Evolutionary conservation across 1,140 invertebrate species (phyloP).

Genomic region (Teleopsis dalmanni): DNA sequence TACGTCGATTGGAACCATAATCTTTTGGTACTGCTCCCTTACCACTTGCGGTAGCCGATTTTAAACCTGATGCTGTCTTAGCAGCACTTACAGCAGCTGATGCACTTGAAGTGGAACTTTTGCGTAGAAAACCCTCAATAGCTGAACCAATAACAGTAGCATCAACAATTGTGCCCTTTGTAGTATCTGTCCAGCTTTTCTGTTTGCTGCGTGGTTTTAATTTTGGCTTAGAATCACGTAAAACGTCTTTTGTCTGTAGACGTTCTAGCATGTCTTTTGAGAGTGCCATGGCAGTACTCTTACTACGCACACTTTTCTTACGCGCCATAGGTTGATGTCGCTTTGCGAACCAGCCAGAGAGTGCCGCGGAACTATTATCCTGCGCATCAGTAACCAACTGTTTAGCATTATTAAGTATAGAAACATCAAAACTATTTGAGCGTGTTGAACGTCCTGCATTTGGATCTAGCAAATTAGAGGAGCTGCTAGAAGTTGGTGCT

Average conservation of each 20-base stretch:
- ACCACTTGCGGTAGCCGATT: slow-evolving; percentile 6
- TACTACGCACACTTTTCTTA: slow-evolving; percentile 50
- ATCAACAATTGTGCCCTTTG: slow-evolving; percentile 51
- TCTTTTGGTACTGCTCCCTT: slow-evolving; percentile 21
- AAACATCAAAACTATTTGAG: slow-evolving; percentile 75
- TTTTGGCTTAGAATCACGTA: slow-evolving; percentile 33
- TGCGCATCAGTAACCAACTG: slow-evolving; percentile 32
- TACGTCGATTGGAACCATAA: slow-evolving; percentile 32
- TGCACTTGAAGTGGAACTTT: slow-evolving; percentile 46
- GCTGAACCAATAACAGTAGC: slow-evolving; percentile 69
- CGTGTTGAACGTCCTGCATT: slow-evolving; percentile 50
- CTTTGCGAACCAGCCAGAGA: slow-evolving; percentile 65
- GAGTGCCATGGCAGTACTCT: slow-evolving; percentile 46
- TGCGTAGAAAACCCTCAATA: slow-evolving; percentile 68
- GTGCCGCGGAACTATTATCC: slow-evolving; percentile 47
- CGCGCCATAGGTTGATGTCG: slow-evolving; percentile 63
- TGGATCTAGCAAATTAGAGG: slow-evolving; percentile 27
- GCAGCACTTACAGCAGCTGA: slow-evolving; percentile 38
- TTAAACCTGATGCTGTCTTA: slow-evolving; percentile 28
- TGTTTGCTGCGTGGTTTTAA: slow-evolving; percentile 36
- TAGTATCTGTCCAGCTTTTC: slow-evolving; percentile 34
- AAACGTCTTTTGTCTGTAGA: slow-evolving; percentile 39
- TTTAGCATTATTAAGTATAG: slow-evolving; percentile 54
- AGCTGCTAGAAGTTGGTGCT: slow-evolving; percentile 21
- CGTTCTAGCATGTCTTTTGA: slow-evolving; percentile 50